Evolutionary conservation across 1,140 invertebrate species (phyloP), one percentile per base, ranked within the genome.

Genomic region (Brachionus rotundiformis): DNA sequence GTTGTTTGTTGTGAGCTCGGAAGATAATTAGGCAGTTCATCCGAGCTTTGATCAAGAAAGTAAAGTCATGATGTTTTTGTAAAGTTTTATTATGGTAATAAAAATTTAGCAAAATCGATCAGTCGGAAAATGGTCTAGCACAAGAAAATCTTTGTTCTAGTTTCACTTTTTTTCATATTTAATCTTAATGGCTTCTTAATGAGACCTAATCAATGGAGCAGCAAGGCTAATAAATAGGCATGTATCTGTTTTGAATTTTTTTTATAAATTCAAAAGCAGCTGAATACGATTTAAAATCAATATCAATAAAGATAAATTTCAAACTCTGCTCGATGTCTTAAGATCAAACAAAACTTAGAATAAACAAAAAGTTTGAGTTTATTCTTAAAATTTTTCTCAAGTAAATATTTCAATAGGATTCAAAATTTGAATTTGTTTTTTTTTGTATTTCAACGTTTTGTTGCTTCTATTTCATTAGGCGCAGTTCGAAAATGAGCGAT

Each of bases 121-220:
- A 68, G n/a, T 68, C 31, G 63, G 63, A 68, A 68, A 68, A 68
- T 36, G 31, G 63, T 68, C 10, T 36, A 39, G 13, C 19, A 1
- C 7, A 68, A 68, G 33, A 33, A 36, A 68, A 36, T 19, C 16
- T 36, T 68, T 68, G 63, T 68, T 68, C 63, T 68, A 68, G 16
- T 68, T 68, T 63, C 61, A 29, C 11, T 5, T 63, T 13, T 33
- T 63, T 33, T n/a, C 27, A 11, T 27, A 29, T 27, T 33, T 63
- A 13, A 63, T 63, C 61, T 63, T 63, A 63, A 63, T 63, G 61
- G 6, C 16, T 68, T 68, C 63, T 68, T 68, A 68, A 68, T 68
- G 29, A 68, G 29, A 36, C 10, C 19, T 19, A 39, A 68, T 68
- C 31, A 68, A 68, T 33, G 25, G 25, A 13, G 11, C 25, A 63